phyloP scores from a whole-genome alignment of 2,113 vertebrate species.

The Phylloscopus trochiloides region DNA sequence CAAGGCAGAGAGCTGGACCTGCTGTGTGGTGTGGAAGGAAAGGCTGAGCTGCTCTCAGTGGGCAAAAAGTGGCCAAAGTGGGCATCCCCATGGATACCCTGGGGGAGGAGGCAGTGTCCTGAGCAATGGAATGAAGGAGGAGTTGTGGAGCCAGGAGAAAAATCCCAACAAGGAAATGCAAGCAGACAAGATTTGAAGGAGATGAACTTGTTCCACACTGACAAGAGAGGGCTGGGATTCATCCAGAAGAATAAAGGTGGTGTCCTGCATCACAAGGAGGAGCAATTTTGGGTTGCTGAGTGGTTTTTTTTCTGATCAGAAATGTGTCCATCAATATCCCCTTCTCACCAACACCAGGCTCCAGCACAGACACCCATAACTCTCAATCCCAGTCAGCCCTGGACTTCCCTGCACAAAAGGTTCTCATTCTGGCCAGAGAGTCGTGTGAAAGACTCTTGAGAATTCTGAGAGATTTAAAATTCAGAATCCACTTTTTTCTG shows the following conservation, averaged over 20 bases:
- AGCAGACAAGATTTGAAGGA: background rate
- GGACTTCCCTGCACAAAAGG: background rate
- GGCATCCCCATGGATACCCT: background rate
- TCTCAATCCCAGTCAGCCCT: background rate
- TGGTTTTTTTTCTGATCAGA: background rate
- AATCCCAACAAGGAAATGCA: background rate
- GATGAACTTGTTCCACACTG: background rate
- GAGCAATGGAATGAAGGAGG: fast-evolving
- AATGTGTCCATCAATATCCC: background rate
- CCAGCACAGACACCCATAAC: background rate
- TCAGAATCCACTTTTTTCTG: background rate
- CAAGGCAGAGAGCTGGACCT: background rate
- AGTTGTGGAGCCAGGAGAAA: background rate
- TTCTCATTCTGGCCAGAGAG: background rate
- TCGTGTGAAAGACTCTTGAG: background rate
- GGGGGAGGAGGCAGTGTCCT: background rate
- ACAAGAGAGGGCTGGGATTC: background rate
- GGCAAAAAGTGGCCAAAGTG: background rate
- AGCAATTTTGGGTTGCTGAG: background rate
- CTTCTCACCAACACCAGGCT: background rate
- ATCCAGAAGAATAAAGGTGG: background rate
- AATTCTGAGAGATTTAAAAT: background rate
- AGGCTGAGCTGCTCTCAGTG: background rate
- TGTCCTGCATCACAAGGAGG: background rate
- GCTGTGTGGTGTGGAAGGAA: background rate